Base-by-base conservation (phyloP, 2,888 invertebrate species). In the Microplitis manilae region DNA sequence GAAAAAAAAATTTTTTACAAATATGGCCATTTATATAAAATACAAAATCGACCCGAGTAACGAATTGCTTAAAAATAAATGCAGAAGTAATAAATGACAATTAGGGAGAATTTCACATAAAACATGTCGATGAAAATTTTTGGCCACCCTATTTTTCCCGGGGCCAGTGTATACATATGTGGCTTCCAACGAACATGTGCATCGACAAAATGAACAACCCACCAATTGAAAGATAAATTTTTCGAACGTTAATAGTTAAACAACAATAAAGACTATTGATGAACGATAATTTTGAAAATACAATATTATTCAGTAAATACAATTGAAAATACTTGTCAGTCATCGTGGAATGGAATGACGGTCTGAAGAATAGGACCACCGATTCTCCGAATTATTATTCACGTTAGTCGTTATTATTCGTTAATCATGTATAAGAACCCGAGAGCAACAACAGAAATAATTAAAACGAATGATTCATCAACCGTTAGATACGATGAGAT, bases 381-480 rank as follows among this genome's bases (percentile, higher is more conserved):
- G 50, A 50, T 69, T 8, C 9, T n/a, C 50, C 59, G 20, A 20
- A 41, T 50, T 59, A 20, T 69, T 15, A 60, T 13, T 38, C 50
- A 59, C n/a, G 13, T 65, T 40, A 15, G 7, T 39, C 41, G 17
- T 17, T 20, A 30, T 70, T 59, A 9, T 59, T 20, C 20, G 50
- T 8, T 70, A 30, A 50, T 30, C 50, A n/a, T 70, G 9, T 59
- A 30, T 50, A 17, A 13, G n/a, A 50, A 50, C 50, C 20, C 17
- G n/a, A 2, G 13, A 41, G 40, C 62, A 15, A 59, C 68, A 77
- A 61, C 60, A 59, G 59, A 64, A 73, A 65, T 73, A 73, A 77
- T 73, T 77, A 73, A 73, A 77, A 73, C 62, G 64, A 64, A 73
- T 73, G 74, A 77, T 68, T 13, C 68, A 38, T 61, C 68, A 41